Conservation (phyloP, 35 echinoderm and acorn worm genomes). For the Eucidaris tribuloides region DNA sequence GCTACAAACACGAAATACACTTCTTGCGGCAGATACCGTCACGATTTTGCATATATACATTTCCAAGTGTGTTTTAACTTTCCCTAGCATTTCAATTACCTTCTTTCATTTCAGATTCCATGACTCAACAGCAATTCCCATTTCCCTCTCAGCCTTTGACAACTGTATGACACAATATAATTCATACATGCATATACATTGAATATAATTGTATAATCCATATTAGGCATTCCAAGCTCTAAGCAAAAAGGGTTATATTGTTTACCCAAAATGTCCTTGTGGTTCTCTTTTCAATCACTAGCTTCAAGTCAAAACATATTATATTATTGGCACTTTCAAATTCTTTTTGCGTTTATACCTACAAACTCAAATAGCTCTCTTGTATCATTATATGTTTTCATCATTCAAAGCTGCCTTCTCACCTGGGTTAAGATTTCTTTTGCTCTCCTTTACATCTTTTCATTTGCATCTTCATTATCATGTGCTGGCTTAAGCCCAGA, state of each 20-base stretch:
- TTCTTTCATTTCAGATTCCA: slow-evolving; percentile 28
- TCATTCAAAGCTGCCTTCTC: background rate
- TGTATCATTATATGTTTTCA: background rate
- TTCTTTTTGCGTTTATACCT: slow-evolving; percentile 16
- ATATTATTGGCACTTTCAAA: slow-evolving; percentile 28
- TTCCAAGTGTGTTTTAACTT: slow-evolving; percentile 38
- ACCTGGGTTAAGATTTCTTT: background rate
- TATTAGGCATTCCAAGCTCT: slow-evolving; percentile 50
- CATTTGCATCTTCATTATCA: background rate
- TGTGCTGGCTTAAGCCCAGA: background rate
- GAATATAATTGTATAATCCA: slow-evolving; percentile 52
- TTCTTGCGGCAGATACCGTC: slow-evolving; percentile 62
- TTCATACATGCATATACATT: slow-evolving; percentile 45
- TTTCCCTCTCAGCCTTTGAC: slow-evolving; percentile 67
- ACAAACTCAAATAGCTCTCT: slow-evolving; percentile 16
- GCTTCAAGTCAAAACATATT: slow-evolving; percentile 10
- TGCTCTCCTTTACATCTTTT: background rate
- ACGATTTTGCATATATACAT: slow-evolving; percentile 49
- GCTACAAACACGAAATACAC: slow-evolving; percentile 37
- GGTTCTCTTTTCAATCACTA: slow-evolving; percentile 34
- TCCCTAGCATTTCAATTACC: slow-evolving; percentile 56
- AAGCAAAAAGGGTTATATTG: slow-evolving; percentile 46
- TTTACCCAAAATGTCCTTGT: slow-evolving; percentile 42
- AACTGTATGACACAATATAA: slow-evolving; percentile 81
- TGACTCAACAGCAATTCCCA: slow-evolving; percentile 53